Evolutionary conservation across 2,113 vertebrate species (phyloP).

Genomic region (Gnathonemus longibarbis): DNA sequence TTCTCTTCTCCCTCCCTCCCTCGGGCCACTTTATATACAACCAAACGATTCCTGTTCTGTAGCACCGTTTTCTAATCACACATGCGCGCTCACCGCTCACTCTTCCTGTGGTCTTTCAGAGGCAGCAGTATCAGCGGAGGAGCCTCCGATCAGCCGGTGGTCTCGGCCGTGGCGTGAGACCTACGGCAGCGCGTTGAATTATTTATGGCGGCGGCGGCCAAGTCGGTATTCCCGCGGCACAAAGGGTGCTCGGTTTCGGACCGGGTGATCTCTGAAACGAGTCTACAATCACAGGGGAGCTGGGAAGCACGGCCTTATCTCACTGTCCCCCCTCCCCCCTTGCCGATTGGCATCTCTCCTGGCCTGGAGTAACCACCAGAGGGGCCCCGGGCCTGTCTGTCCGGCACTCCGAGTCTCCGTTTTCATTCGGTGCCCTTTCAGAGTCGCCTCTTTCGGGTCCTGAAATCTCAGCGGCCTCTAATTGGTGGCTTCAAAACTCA

Average conservation of each 20-base stretch:
- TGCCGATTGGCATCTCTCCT: constrained; percentile 29
- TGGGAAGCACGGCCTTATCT: constrained; percentile 33
- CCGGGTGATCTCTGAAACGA: constrained; percentile 31
- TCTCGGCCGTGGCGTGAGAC: neutral
- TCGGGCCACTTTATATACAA: neutral
- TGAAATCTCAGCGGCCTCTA: neutral
- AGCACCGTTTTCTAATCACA: neutral
- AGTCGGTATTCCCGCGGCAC: neutral
- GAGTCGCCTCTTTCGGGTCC: neutral
- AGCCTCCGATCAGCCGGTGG: neutral
- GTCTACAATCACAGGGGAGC: constrained; percentile 30
- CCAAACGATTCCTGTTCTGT: neutral
- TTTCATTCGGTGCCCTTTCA: constrained; percentile 2
- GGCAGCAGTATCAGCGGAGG: neutral
- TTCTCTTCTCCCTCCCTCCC: neutral
- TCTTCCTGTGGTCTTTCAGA: neutral
- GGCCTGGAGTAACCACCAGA: constrained; percentile 1
- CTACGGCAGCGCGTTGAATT: constrained; percentile 1
- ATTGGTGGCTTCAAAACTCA: neutral
- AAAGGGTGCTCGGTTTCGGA: constrained; percentile 15
- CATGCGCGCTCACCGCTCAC: no score
- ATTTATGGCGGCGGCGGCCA: neutral
- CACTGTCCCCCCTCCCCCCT: neutral
- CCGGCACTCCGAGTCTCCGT: neutral
- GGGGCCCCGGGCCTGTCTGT: neutral